These are phyloP conservation scores for Xiphorhynchus elegans DNA, from an alignment of 2,113 vertebrate genomes.

Conservation along the genomic window DNA sequence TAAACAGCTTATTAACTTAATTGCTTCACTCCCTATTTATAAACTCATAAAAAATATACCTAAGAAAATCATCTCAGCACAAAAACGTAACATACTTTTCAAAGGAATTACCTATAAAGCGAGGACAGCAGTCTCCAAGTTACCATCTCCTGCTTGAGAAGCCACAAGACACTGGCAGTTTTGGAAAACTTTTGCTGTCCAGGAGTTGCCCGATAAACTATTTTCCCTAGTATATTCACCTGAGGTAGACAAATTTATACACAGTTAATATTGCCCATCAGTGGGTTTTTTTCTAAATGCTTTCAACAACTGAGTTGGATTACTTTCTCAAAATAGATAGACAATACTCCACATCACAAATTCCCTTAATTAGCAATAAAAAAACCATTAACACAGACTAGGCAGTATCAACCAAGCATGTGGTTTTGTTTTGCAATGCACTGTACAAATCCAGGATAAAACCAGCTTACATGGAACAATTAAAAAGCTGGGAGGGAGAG, in stretches of 20 bases:
- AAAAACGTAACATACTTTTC: background rate
- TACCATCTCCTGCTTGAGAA: slow-evolving; percentile 94
- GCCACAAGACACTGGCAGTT: slow-evolving; percentile 92
- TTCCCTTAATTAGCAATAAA: background rate
- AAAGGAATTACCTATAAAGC: slow-evolving; percentile 85
- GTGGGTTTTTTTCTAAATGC: background rate
- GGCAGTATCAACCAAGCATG: background rate
- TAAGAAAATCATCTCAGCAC: background rate
- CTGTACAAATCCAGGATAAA: background rate
- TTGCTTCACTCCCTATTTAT: background rate
- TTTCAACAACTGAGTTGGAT: background rate
- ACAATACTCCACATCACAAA: background rate
- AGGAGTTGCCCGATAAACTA: slow-evolving; percentile 87
- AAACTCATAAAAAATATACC: background rate
- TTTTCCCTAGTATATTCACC: slow-evolving; percentile 88
- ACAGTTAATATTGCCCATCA: background rate
- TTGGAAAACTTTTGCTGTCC: slow-evolving; percentile 92
- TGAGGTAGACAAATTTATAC: slow-evolving; percentile 45
- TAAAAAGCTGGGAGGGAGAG: background rate
- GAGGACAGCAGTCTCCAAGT: slow-evolving; percentile 94
- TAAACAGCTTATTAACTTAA: background rate
- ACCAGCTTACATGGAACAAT: background rate
- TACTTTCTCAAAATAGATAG: background rate
- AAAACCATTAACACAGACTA: background rate
- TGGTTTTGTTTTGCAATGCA: background rate